Evolutionary conservation across 2,888 invertebrate species (phyloP).

Genomic region (Monochamus alternatus): DNA sequence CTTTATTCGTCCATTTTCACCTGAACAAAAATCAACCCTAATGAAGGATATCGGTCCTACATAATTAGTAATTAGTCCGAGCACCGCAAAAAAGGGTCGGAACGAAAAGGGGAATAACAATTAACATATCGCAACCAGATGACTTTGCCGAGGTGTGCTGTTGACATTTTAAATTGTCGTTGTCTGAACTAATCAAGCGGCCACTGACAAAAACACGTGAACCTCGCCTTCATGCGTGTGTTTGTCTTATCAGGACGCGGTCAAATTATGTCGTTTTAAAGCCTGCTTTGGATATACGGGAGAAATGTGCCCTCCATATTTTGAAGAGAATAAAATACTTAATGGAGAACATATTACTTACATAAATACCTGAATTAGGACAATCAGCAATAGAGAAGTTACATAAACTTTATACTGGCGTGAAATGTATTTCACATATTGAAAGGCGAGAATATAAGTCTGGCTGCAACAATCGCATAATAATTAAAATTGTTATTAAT

Average conservation of each 20-base stretch:
- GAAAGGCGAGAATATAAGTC: too few species aligned
- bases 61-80: background rate
- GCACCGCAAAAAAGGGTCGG: slow-evolving; percentile 13
- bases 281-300: too few species aligned
- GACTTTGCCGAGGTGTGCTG: slow-evolving; percentile 1
- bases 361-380: too few species aligned
- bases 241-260: background rate
- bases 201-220: slow-evolving; percentile 2
- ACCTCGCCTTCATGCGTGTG: background rate
- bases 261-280: too few species aligned
- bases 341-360: too few species aligned
- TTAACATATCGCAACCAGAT: slow-evolving; percentile 15
- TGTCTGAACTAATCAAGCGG: slow-evolving; percentile 25
- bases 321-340: too few species aligned
- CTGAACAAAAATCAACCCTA: background rate
- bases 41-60: background rate
- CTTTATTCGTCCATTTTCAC: background rate
- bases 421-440: too few species aligned
- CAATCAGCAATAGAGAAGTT: too few species aligned
- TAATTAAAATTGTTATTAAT: too few species aligned
- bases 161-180: slow-evolving; percentile 31
- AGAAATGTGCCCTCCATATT: too few species aligned
- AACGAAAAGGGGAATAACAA: slow-evolving; percentile 17
- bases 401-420: too few species aligned
- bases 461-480: too few species aligned